phyloP scores from a whole-genome alignment of 1,140 invertebrate genomes.

The Scaptomyza graminum region DNA sequence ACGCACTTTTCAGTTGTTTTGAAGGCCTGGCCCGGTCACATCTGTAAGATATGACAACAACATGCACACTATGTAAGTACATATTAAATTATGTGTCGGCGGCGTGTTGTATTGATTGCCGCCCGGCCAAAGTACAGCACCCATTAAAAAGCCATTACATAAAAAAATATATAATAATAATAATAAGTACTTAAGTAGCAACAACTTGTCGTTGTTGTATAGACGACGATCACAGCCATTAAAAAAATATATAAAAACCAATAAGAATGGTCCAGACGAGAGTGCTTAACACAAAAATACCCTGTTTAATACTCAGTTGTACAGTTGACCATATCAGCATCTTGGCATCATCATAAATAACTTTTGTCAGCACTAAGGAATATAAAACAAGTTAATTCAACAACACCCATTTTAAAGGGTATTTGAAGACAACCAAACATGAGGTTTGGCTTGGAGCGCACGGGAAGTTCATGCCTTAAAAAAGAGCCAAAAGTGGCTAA shows the following conservation, averaged over 20 bases:
- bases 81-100: slow-evolving; percentile 16
- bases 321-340: too few relatives aligned
- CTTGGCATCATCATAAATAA: too few relatives aligned
- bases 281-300: background rate
- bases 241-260: slow-evolving; percentile 1
- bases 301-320: background rate
- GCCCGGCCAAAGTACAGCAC: slow-evolving; percentile 44
- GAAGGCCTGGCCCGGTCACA: slow-evolving; percentile 54
- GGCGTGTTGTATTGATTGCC: slow-evolving; percentile 46
- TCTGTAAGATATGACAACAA: slow-evolving; percentile 63
- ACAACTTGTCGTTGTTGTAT: slow-evolving; percentile 2
- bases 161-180: slow-evolving; percentile 10
- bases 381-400: too few relatives aligned
- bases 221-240: slow-evolving; percentile 4
- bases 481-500: slow-evolving; percentile 9
- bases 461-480: slow-evolving; percentile 72
- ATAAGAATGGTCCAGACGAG: background rate
- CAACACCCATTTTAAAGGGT: slow-evolving; percentile 16
- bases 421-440: slow-evolving; percentile 8
- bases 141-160: slow-evolving; percentile 53
- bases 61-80: slow-evolving; percentile 1
- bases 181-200: slow-evolving; percentile 57
- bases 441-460: slow-evolving; percentile 30
- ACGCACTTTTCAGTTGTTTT: slow-evolving; percentile 34
- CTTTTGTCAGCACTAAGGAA: too few relatives aligned